These are phyloP conservation scores for Piprites chloris DNA, from an alignment of 2,113 vertebrate genomes.

Conservation along the genomic window DNA sequence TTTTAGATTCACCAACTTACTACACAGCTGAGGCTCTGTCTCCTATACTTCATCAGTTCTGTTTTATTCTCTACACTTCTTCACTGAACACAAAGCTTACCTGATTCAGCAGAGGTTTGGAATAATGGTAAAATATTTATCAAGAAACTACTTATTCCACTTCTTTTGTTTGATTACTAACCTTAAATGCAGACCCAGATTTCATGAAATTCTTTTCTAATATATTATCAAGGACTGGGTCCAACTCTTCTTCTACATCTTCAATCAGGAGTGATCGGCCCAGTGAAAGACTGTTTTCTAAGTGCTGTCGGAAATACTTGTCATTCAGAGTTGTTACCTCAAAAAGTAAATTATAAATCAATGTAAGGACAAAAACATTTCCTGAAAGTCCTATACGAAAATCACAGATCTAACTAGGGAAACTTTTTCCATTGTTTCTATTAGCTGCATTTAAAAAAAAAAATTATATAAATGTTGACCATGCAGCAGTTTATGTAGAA, in stretches of 20 bases:
- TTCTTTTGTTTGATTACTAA: slow-evolving; percentile 32
- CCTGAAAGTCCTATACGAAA: neutral
- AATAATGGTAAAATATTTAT: neutral
- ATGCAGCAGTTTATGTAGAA: neutral
- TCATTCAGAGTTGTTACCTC: slow-evolving; percentile 78
- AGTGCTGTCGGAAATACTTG: slow-evolving; percentile 77
- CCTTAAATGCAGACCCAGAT: slow-evolving; percentile 74
- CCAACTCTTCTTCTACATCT: slow-evolving; percentile 76
- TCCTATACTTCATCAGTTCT: neutral
- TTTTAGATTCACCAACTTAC: neutral
- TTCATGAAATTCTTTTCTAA: slow-evolving; percentile 82
- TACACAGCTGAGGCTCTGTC: neutral
- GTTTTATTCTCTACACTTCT: neutral
- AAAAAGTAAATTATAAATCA: neutral
- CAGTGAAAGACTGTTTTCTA: slow-evolving; percentile 77
- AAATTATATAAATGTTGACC: neutral
- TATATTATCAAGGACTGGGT: slow-evolving; percentile 77
- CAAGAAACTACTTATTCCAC: neutral
- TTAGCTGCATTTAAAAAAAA: neutral
- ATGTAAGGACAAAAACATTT: neutral
- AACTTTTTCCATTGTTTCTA: neutral
- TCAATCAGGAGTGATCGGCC: slow-evolving; percentile 77
- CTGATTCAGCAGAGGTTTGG: neutral
- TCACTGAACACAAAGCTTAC: neutral
- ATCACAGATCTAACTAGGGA: neutral